Evolutionary conservation across 1,140 invertebrate genomes (phyloP), one percentile per base, ranked within the genome.

Genomic region (Cepaea nemoralis): DNA sequence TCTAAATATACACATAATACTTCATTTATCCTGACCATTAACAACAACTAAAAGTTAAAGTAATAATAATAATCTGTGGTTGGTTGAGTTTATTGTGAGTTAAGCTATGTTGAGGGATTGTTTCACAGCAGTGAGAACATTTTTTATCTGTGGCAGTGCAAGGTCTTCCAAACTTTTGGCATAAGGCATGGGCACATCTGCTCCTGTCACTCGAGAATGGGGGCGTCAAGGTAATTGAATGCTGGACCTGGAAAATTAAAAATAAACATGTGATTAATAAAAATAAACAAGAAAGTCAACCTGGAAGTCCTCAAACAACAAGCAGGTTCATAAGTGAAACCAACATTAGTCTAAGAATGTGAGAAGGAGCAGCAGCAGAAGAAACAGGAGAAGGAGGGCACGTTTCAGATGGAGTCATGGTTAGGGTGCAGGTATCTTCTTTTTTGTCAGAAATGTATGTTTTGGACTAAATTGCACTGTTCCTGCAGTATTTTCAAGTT

Each of bases 131-230:
- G 91, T 90, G n/a, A 94, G 92, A 39, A 94, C 91, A 88, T 95
- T 93, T 35, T 92, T 87, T 0, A 94, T 90, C 85, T 94, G 94
- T 39, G 98, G 98, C 70, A 99, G 90, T 24, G 97, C 95, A 37
- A 67, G 93, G 0, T 90, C 88, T 94, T 99, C 99, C 33, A 99
- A 92, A 33, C 93, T 92, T 91, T 96, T 96, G 0, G 97, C 93
- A 91, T 99, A 99, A 14, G 98, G 98, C 97, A 99, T 99, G 42
- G 99, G 99, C 50, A 96, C 93, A 93, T 99, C 99, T 0, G 96
- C 98, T 80, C 98, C 96, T 0, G 96, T 96, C n/a, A 99, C 94
- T 83, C 98, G 88, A 97, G 93, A 19, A 96, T 94, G 22, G 99
- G 99, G 59, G 98, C 96, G 92, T 99, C 99, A 77, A 99, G 92